Conservation (phyloP, 2,113 vertebrate genomes). For the Candoia aspera region DNA sequence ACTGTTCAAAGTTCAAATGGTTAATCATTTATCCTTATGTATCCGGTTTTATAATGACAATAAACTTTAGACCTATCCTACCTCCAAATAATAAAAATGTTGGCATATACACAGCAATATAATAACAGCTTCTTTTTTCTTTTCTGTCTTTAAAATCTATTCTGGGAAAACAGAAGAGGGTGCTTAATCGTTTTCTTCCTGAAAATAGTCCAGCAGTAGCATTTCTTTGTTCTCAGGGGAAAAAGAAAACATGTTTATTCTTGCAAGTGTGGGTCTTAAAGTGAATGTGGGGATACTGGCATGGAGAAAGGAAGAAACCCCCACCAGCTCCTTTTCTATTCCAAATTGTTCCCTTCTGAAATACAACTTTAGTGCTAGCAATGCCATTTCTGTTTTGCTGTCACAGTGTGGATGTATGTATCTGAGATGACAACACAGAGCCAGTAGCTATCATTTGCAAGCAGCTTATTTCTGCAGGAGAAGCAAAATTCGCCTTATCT, state of each 20-base stretch:
- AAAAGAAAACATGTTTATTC: not conserved
- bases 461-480: not conserved
- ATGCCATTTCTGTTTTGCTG: not conserved
- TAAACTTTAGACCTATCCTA: not conserved
- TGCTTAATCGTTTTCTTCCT: not conserved
- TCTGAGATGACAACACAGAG: not conserved
- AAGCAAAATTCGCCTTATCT: not conserved
- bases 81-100: not conserved
- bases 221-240: not conserved
- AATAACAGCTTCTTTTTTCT: not conserved
- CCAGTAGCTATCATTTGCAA: not conserved
- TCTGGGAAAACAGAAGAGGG: not conserved
- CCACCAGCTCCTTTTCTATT: not conserved
- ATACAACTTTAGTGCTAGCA: not conserved
- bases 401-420: not conserved
- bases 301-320: not conserved
- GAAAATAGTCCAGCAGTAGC: not conserved
- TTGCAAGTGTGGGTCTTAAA: not conserved
- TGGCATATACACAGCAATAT: not conserved
- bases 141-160: not conserved
- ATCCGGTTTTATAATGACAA: not conserved
- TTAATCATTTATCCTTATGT: not conserved
- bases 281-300: not conserved
- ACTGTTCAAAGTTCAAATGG: not conserved
- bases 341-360: not conserved